Percentiles rank a stretch among this genome's conserved stretches.
Conservation (phyloP, 2,888 invertebrate species). For the Amphipoea lucens region DNA sequence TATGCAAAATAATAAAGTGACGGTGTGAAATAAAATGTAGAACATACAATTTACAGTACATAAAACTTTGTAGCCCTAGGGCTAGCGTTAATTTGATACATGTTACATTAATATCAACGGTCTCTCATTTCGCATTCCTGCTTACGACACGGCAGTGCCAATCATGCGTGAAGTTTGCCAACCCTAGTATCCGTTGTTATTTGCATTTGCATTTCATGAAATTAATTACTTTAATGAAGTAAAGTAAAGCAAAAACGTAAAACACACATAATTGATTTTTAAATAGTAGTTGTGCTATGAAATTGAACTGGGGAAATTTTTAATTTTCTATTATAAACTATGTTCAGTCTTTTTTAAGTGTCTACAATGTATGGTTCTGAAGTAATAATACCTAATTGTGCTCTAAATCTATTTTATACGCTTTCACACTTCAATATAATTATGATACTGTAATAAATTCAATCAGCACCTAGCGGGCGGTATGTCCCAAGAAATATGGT, state of each 20-base stretch:
- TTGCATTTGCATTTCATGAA: slow-evolving; percentile 65
- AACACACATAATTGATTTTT: slow-evolving; percentile 59
- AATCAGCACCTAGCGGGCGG: slow-evolving; percentile 16
- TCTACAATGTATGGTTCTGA: background rate
- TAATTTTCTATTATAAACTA: slow-evolving; percentile 7
- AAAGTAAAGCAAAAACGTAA: slow-evolving; percentile 52
- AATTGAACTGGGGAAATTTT: slow-evolving; percentile 38
- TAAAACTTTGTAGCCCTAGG: slow-evolving; percentile 27
- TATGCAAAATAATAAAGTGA: slow-evolving; percentile 3
- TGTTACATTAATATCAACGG: slow-evolving; percentile 53
- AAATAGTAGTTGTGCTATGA: slow-evolving; percentile 42
- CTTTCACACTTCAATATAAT: slow-evolving; percentile 28
- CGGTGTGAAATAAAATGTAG: slow-evolving; percentile 21
- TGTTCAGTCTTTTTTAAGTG: background rate
- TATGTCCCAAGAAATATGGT: slow-evolving; percentile 44
- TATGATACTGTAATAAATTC: slow-evolving; percentile 35
- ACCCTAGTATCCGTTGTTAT: slow-evolving; percentile 64
- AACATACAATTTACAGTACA: slow-evolving; percentile 4
- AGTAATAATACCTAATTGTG: slow-evolving; percentile 32
- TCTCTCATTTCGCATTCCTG: slow-evolving; percentile 63
- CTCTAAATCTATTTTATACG: slow-evolving; percentile 30
- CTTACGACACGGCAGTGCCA: slow-evolving; percentile 57
- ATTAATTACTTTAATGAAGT: slow-evolving; percentile 55
- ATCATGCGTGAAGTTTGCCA: slow-evolving; percentile 62
- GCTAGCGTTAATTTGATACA: slow-evolving; percentile 49